A percentile compares a stretch with the other conserved stretches of the same genome.
Conservation (phyloP, 2,797 vertebrate species). For the Sebastiscus albofasciatus region DNA sequence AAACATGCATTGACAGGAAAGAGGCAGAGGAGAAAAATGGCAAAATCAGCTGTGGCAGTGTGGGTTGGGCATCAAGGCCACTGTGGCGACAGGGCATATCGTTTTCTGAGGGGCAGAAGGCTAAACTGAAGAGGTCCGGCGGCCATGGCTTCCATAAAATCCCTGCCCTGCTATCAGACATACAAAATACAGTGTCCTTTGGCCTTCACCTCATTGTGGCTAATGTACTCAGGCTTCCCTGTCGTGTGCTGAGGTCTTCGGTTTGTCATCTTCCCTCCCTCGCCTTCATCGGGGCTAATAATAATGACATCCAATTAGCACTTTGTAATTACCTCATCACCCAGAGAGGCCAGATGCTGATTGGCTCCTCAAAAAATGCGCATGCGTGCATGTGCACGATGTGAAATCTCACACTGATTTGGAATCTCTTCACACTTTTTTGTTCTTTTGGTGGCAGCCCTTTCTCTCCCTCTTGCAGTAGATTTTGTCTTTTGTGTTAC, state of each 20-base stretch:
- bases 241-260: conserved; percentile 10
- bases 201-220: not conserved
- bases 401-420: conserved; percentile 37
- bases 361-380: conserved; percentile 51
- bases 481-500: conserved; percentile 4
- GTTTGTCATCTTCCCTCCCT: conserved; percentile 34
- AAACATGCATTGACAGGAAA: no score
- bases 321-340: conserved; percentile 64
- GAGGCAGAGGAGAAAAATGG: no score
- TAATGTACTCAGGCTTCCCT: not conserved
- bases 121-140: no score
- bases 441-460: not conserved
- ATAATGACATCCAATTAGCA: conserved; percentile 70
- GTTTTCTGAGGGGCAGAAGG: no score
- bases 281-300: conserved; percentile 36
- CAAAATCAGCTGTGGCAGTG: no score
- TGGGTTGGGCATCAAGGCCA: no score
- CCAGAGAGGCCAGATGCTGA: conserved; percentile 48
- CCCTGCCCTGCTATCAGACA: not conserved
- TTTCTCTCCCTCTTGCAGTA: not conserved
- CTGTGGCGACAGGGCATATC: no score
- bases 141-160: no score
- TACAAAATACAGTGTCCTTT: not conserved
- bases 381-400: not conserved
- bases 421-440: conserved; percentile 3